These are phyloP conservation scores for Drosophila fungiperda DNA, from an alignment of 2,888 invertebrate species.

Conservation along the genomic window DNA sequence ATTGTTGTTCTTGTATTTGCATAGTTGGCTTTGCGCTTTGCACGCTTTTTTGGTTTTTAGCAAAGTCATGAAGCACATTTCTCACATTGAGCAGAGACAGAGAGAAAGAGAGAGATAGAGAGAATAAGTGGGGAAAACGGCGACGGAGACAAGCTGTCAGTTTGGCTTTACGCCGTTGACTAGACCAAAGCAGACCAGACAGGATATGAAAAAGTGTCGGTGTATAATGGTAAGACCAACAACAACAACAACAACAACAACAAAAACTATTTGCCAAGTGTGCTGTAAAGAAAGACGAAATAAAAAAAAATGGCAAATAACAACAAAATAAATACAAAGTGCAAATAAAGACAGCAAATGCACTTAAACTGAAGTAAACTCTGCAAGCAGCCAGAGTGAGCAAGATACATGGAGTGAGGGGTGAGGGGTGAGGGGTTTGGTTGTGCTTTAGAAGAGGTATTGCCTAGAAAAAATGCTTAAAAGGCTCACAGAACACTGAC, in stretches of 20 bases:
- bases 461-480: constrained; percentile 42
- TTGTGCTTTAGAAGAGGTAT: constrained; percentile 25
- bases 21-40: constrained; percentile 62
- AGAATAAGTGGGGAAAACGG: background rate
- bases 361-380: constrained; percentile 81
- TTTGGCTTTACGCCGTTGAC: constrained; percentile 59
- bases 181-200: constrained; percentile 69
- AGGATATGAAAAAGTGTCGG: constrained; percentile 80
- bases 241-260: constrained; percentile 44
- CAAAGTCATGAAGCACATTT: constrained; percentile 74
- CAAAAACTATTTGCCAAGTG: constrained; percentile 49
- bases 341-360: constrained; percentile 77
- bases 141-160: constrained; percentile 62
- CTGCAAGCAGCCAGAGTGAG: constrained; percentile 38
- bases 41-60: constrained; percentile 75
- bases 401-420: background rate
- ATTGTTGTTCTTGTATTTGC: constrained; percentile 49
- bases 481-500: constrained; percentile 52
- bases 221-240: constrained; percentile 72
- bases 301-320: constrained; percentile 42
- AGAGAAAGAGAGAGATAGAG: no score
- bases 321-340: constrained; percentile 68
- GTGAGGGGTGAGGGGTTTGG: background rate
- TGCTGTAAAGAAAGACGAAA: constrained; percentile 18
- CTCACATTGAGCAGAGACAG: constrained; percentile 51